phyloP scores from a whole-genome alignment of 2,113 vertebrate species.

The Misgurnus anguillicaudatus region DNA sequence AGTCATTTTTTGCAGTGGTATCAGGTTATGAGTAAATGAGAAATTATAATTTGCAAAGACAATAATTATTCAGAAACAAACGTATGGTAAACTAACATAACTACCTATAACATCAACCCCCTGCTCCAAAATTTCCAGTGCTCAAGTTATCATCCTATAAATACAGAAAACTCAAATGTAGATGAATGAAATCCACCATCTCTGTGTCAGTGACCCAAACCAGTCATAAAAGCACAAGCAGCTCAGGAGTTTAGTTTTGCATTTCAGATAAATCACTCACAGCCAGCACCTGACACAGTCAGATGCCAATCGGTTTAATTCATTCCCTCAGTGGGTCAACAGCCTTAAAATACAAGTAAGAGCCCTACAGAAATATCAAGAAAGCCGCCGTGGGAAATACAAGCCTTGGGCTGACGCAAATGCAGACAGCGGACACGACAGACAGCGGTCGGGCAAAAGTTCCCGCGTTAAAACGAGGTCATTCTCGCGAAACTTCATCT shows the following conservation, averaged over 20 bases:
- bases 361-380: neutral
- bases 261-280: conserved; percentile 6
- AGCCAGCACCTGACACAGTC: neutral
- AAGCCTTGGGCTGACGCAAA: conserved; percentile 2
- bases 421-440: neutral
- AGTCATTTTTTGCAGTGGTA: too few species aligned
- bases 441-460: neutral
- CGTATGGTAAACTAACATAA: neutral
- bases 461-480: neutral
- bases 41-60: too few species aligned
- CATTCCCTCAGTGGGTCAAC: neutral
- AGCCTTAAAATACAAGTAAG: neutral
- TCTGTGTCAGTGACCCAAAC: neutral
- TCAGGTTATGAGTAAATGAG: too few species aligned
- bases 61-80: neutral
- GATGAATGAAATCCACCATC: too few species aligned
- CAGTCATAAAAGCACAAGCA: neutral
- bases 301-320: neutral
- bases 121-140: neutral
- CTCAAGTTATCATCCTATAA: neutral
- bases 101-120: too few species aligned
- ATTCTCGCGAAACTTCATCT: neutral
- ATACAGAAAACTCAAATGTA: too few species aligned
- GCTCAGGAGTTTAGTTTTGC: neutral
- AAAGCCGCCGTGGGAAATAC: conserved; percentile 20